Base-by-base conservation (phyloP, 2,113 vertebrate species). In the Condylura cristata region DNA sequence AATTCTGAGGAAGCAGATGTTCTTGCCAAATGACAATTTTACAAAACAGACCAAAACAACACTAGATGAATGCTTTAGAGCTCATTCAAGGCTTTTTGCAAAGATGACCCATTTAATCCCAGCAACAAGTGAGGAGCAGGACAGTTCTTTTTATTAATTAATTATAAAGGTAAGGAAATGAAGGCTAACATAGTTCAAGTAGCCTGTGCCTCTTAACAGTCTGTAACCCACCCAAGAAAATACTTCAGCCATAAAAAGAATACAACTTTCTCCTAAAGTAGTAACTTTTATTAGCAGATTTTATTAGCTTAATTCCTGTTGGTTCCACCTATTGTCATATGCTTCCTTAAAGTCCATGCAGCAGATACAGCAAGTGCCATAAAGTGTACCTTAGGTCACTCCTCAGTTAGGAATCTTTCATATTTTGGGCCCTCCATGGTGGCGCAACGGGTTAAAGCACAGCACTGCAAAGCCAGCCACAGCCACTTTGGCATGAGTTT, bases 1-100 rank as follows among this genome's bases (percentile, higher is more conserved):
- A 78, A 86, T 81, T 61, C 34, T 41, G 60, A 79, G 61, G n/a
- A 94, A 94, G 32, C 68, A 91, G 60, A 90, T 82, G 22, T 86
- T 89, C 80, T 89, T 74, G 6, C 66, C 74, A 93, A 94, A 37
- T 75, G 46, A 34, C 61, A 60, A 4, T 91, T 94, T 83, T 78
- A 60, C 32, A 93, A 28, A 66, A 6, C 26, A 65, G 34, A 72
- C 32, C 13, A 37, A n/a, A 44, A 87, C 4, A 22, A 13, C 32
- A 61, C 1, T 5, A 56, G 14, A 51, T 3, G 28, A 86, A 75
- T 65, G n/a, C 34, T 63, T 79, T 41, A 56, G 5, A 63, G 53
- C 28, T 60, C 65, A 46, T n/a, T 87, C 22, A 48, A 83, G 46
- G 0, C 3, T 32, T 48, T 48, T 71, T 34, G 44, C 41, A 60